Evolutionary conservation across 2,113 vertebrate genomes (phyloP), one percentile per base, ranked within the genome.

Genomic region (Prochilodus magdalenae): DNA sequence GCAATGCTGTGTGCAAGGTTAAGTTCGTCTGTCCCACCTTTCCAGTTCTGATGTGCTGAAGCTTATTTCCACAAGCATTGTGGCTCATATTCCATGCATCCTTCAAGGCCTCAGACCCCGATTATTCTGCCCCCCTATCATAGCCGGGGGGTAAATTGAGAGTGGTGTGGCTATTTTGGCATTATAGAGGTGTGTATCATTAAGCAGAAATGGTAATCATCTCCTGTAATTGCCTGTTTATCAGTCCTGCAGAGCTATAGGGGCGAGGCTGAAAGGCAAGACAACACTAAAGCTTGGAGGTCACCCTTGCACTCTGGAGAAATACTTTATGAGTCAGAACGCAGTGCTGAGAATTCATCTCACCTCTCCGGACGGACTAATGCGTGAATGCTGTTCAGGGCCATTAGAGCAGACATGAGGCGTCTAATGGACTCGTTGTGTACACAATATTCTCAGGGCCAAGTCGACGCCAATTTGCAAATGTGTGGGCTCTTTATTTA

Each of bases 181-280:
- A 87, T 89, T 86, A 87, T 55, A 80, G 66, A 20, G 87, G 53
- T 36, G 62, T 63, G 76, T 81, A 79, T 88, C 87, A 89, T 91
- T 87, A 83, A 70, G 4, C 63, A 83, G 57, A 27, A 51, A 77
- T 85, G 22, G 78, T 79, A 71, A 87, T 90, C 80, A 87, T 69
- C 65, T 83, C 1, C 22, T 57, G 71, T 55, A 77, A 77, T 22
- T 47, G 60, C 78, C 73, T 63, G 63, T 63, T 78, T 77, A 85
- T 81, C 86, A 83, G 5, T 84, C 65, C 66, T 26, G 10, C n/a
- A n/a, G 16, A 60, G 63, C 71, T 55, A 83, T 27, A 79, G 55
- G 24, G 16, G 8, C 79, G 59, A 70, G 72, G 60, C 57, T 60
- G 67, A 12, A 72, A 57, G 62, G 10, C 57, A 24, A 47, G 33